phyloP scores from a whole-genome alignment of 2,888 invertebrate species.

The Erebia palarica region DNA sequence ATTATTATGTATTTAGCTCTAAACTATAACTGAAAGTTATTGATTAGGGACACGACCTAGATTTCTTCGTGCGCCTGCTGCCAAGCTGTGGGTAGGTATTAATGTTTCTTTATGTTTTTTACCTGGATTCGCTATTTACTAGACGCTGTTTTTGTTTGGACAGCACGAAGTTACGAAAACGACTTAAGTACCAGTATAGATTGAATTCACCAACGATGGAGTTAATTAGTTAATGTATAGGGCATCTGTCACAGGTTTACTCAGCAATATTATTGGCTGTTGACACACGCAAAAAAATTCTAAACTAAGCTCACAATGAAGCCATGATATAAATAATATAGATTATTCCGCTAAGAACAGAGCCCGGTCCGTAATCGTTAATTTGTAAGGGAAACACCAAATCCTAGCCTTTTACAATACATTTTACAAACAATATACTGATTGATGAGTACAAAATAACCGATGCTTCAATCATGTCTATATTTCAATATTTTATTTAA shows the following conservation, averaged over 20 bases:
- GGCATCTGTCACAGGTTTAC: conserved; percentile 48
- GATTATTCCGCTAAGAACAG: conserved; percentile 51
- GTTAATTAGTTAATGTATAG: conserved; percentile 53
- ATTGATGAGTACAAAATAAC: conserved; percentile 40
- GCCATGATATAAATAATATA: conserved; percentile 44
- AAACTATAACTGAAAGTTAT: conserved; percentile 66
- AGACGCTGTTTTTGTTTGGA: conserved; percentile 36
- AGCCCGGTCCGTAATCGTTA: conserved; percentile 58
- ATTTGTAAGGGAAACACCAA: conserved; percentile 76
- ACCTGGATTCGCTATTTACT: conserved; percentile 29
- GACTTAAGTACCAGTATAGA: conserved; percentile 50
- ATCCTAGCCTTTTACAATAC: conserved; percentile 60
- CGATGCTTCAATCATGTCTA: conserved; percentile 38
- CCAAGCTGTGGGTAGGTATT: conserved; percentile 41
- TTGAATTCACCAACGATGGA: conserved; percentile 46
- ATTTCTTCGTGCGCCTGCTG: conserved; percentile 57
- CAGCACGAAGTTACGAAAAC: conserved; percentile 43
- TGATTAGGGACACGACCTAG: conserved; percentile 68
- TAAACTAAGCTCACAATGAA: conserved; percentile 59
- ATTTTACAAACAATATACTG: conserved; percentile 34
- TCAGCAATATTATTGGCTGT: conserved; percentile 60
- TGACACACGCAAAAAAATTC: conserved; percentile 64
- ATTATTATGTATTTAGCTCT: conserved; percentile 75
- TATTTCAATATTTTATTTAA: conserved; percentile 42
- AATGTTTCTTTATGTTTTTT: conserved; percentile 34